Conservation (phyloP, 2,888 invertebrate species). For the Cataglyphis albicans region DNA sequence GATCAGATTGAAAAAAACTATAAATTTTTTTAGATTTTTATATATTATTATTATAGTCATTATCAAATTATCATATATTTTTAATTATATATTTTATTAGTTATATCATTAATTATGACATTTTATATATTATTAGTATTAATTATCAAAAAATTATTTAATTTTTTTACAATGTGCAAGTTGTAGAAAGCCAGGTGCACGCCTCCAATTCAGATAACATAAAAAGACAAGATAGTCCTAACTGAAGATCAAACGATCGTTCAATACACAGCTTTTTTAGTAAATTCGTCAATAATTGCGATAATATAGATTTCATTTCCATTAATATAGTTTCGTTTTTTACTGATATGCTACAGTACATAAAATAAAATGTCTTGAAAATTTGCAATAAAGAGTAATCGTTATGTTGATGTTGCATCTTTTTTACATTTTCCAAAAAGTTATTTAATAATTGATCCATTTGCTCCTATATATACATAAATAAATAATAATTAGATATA, state of each 20-base stretch:
- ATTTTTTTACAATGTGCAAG: constrained; percentile 62
- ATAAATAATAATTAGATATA: background rate
- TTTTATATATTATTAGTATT: constrained; percentile 29
- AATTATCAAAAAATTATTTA: background rate
- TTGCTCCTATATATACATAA: constrained; percentile 30
- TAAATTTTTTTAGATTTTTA: constrained; percentile 29
- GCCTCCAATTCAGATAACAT: constrained; percentile 78
- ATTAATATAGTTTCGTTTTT: constrained; percentile 60
- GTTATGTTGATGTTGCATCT: constrained; percentile 74
- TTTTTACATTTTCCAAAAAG: constrained; percentile 58
- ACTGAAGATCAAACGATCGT: constrained; percentile 82
- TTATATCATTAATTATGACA: no score
- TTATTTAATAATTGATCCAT: constrained; percentile 50
- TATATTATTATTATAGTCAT: background rate
- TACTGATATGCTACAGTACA: constrained; percentile 48
- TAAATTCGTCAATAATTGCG: constrained; percentile 78
- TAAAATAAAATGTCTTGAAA: constrained; percentile 74
- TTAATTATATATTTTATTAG: no score
- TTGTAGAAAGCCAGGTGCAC: constrained; percentile 73
- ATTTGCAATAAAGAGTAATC: constrained; percentile 77
- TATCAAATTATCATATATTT: no score
- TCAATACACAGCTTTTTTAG: constrained; percentile 83
- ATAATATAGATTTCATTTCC: constrained; percentile 76
- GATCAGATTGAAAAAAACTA: constrained; percentile 75
- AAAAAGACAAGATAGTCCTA: constrained; percentile 83